phyloP scores from a whole-genome alignment of 2,888 invertebrate genomes.

The Homarus gammarus region DNA sequence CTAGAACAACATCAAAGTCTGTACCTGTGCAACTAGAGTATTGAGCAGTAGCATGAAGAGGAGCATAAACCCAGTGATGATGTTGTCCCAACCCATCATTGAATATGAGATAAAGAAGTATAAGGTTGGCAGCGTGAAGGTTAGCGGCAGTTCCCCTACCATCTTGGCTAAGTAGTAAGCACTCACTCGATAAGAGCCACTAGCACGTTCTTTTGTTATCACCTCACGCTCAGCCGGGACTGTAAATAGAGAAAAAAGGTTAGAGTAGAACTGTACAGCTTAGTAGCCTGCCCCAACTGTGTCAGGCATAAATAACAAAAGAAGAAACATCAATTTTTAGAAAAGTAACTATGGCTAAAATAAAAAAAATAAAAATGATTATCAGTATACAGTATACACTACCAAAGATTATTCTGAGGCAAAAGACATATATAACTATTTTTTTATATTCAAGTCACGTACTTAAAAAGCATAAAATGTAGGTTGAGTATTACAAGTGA shows the following conservation, averaged over 20 bases:
- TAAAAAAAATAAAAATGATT: no score
- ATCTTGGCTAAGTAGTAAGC: slow-evolving; percentile 91
- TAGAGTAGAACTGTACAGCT: no score
- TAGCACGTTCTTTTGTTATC: slow-evolving; percentile 88
- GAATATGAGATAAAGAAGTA: slow-evolving; percentile 89
- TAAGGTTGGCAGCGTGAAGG: slow-evolving; percentile 86
- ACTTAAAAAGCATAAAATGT: no score
- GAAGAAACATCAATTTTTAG: no score
- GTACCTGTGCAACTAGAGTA: slow-evolving; percentile 86
- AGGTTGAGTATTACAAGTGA: neutral
- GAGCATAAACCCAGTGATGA: slow-evolving; percentile 85
- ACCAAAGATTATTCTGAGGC: no score
- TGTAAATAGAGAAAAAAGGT: slow-evolving; percentile 78
- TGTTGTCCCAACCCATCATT: slow-evolving; percentile 84
- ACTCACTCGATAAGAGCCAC: slow-evolving; percentile 88
- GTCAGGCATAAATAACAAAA: no score
- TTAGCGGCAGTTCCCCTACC: slow-evolving; percentile 88
- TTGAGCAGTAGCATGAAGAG: slow-evolving; percentile 86
- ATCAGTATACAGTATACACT: no score
- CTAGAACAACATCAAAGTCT: slow-evolving; percentile 50
- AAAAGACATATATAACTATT: no score
- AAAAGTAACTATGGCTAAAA: no score
- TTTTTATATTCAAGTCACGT: no score
- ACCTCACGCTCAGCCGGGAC: slow-evolving; percentile 90
- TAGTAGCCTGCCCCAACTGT: no score